Percentiles rank a stretch among this genome's conserved stretches.
phyloP scores from a whole-genome alignment of 2,797 vertebrate genomes.

The Geotrypetes seraphini region DNA sequence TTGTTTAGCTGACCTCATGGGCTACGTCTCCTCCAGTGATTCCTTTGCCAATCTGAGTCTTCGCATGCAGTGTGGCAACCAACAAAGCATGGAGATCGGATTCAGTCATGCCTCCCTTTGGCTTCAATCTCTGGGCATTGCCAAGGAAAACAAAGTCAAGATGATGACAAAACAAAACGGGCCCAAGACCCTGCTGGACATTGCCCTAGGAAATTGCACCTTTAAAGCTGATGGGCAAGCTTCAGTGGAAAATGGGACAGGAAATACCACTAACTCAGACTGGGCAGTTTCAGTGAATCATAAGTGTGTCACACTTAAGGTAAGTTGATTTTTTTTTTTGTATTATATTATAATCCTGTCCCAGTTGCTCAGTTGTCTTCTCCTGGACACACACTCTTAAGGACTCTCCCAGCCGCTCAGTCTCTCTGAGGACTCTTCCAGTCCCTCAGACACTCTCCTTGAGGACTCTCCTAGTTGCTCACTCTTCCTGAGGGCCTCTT shows the following conservation, averaged over 20 bases:
- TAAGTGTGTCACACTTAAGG: constrained; percentile 55
- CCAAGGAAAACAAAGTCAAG: constrained; percentile 35
- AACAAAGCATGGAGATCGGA: constrained; percentile 33
- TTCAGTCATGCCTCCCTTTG: constrained; percentile 46
- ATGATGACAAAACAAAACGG: constrained; percentile 22
- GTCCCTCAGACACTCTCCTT: too few relatives aligned
- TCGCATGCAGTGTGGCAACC: constrained; percentile 9
- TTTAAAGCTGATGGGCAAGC: constrained; percentile 36
- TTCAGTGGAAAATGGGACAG: constrained; percentile 8
- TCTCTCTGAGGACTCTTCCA: too few relatives aligned
- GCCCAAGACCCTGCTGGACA: constrained; percentile 19
- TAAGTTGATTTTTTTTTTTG: too few relatives aligned
- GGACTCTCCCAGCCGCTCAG: too few relatives aligned
- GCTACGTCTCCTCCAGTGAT: constrained; percentile 22
- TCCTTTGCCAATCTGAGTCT: constrained; percentile 34
- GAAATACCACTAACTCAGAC: constrained; percentile 10
- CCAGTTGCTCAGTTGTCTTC: too few relatives aligned
- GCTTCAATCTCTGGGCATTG: constrained; percentile 41
- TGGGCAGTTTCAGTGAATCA: constrained; percentile 47
- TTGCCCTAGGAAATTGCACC: constrained; percentile 54
- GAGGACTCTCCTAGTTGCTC: too few relatives aligned
- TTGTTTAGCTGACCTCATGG: constrained; percentile 26
- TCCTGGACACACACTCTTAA: too few relatives aligned
- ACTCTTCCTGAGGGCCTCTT: too few relatives aligned
- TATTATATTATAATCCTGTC: too few relatives aligned